These are phyloP conservation scores for Chaetodon trifasciatus DNA, from an alignment of 2,797 vertebrate genomes.

Conservation along the genomic window DNA sequence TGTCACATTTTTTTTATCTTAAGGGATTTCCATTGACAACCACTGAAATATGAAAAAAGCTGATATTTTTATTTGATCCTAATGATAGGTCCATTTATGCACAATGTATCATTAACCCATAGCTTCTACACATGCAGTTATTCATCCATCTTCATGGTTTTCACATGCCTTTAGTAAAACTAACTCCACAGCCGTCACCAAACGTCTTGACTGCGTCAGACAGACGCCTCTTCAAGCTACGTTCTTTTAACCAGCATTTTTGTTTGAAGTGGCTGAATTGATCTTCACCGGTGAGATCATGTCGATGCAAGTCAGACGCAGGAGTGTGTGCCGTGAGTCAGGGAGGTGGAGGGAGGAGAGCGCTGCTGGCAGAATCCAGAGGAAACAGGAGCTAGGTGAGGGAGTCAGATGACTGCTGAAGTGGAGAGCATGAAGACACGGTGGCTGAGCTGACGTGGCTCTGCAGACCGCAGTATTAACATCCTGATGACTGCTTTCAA, in stretches of 20 bases:
- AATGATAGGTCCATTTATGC: not conserved
- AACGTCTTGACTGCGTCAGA: constrained; percentile 25
- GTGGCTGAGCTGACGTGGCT: constrained; percentile 64
- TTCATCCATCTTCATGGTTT: constrained; percentile 4
- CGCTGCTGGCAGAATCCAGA: constrained; percentile 24
- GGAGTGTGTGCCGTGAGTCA: constrained; percentile 37
- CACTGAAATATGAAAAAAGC: too few species aligned
- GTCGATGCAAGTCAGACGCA: constrained; percentile 42
- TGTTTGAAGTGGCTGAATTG: constrained; percentile 25
- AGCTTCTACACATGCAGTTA: constrained; percentile 7
- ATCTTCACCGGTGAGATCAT: constrained; percentile 42
- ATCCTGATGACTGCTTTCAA: constrained; percentile 41
- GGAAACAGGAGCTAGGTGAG: constrained; percentile 52
- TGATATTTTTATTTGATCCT: not conserved
- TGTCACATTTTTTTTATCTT: too few species aligned
- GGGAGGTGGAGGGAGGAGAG: constrained; percentile 16
- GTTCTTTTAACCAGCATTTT: constrained; percentile 24
- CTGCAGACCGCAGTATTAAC: constrained; percentile 47
- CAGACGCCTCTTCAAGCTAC: constrained; percentile 24
- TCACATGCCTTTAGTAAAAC: constrained; percentile 19
- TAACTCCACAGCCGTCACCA: constrained; percentile 4
- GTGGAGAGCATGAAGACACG: constrained; percentile 13
- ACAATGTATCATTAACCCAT: not conserved
- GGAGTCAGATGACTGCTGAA: constrained; percentile 47
- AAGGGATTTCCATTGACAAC: not conserved